Base-by-base conservation (phyloP, 2,888 invertebrate genomes). In the Eupithecia insigniata region DNA sequence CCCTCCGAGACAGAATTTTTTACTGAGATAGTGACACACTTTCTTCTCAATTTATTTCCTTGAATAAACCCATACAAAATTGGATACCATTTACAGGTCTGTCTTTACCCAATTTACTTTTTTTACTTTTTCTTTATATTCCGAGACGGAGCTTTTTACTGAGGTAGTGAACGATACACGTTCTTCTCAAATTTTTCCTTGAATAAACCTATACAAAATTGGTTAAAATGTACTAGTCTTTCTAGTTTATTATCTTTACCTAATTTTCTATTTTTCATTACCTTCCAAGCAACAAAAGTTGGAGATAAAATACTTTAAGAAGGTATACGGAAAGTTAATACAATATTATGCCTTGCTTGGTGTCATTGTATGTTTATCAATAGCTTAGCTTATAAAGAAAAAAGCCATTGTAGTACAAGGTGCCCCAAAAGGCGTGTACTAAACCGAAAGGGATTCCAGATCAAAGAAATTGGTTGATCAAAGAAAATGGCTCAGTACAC, bases 251-350 rank as follows among this genome's bases (percentile, higher is more conserved):
- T 55, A 14, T 26, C 10, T 39, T 16, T 55, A 58, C 14, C 36
- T 71, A 51, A 58, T 74, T 71, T 70, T 69, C 51, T 80, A 77
- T 62, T 62, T 62, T 62, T 34, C 62, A 62, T 81, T 82, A 78
- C 74, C 82, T 93, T 93, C 75, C 93, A 94, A 92, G 93, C 93
- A 90, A 91, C 87, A 87, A 89, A 93, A 92, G 81, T 86, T 85
- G 91, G 93, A 94, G 83, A 62, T 89, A 81, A 93, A 92, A 80
- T 93, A 92, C 86, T 91, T 91, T 84, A 94, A 92, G 82, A 94
- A 94, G 93, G 92, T 94, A 90, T 82, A n/a, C 55, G 64, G 34
- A 62, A 68, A 34, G 8, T 34, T 14, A 14, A 34, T 34, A n/a
- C n/a, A 22, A 22, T 5, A 14, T 4, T 26, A n/a, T 22, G 64